Percentiles rank a stretch among this genome's conserved stretches.
Conservation (phyloP, 2,888 invertebrate genomes). For the Cheilosia vulpina region DNA sequence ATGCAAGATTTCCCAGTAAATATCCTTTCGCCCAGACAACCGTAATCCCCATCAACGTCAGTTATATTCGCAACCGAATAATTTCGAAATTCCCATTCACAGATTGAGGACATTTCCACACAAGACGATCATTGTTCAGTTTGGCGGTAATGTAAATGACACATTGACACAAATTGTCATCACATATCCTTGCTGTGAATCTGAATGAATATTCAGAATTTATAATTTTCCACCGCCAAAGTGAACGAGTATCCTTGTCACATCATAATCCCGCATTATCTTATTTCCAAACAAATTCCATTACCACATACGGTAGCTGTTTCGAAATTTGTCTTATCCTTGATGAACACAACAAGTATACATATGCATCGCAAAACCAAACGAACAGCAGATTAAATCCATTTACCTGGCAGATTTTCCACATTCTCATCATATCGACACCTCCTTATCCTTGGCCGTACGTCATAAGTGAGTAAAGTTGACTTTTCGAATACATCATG, state of each 20-base stretch:
- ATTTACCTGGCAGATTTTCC: conserved; percentile 72
- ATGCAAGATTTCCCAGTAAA: too few species aligned
- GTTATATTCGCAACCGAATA: conserved; percentile 16
- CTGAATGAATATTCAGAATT: neutral
- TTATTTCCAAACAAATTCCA: conserved; percentile 62
- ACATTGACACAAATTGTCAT: conserved; percentile 5
- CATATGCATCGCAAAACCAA: conserved; percentile 24
- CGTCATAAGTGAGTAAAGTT: conserved; percentile 31
- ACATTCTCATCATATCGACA: conserved; percentile 45
- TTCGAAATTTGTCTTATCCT: conserved; percentile 35
- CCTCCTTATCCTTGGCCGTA: conserved; percentile 29
- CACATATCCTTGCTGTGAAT: neutral
- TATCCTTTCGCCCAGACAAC: too few species aligned
- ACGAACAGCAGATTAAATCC: conserved; percentile 66
- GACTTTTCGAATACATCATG: conserved; percentile 62
- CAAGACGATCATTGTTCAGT: conserved; percentile 17
- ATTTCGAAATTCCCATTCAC: conserved; percentile 12
- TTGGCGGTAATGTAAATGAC: conserved; percentile 6
- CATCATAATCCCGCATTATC: conserved; percentile 69
- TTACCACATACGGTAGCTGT: conserved; percentile 72
- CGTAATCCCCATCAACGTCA: neutral
- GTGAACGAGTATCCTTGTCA: conserved; percentile 23
- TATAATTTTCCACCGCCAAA: conserved; percentile 15
- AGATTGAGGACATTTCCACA: neutral
- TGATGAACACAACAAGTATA: conserved; percentile 46